phyloP scores from a whole-genome alignment of 2,113 vertebrate genomes.

The Spermophilus dauricus region DNA sequence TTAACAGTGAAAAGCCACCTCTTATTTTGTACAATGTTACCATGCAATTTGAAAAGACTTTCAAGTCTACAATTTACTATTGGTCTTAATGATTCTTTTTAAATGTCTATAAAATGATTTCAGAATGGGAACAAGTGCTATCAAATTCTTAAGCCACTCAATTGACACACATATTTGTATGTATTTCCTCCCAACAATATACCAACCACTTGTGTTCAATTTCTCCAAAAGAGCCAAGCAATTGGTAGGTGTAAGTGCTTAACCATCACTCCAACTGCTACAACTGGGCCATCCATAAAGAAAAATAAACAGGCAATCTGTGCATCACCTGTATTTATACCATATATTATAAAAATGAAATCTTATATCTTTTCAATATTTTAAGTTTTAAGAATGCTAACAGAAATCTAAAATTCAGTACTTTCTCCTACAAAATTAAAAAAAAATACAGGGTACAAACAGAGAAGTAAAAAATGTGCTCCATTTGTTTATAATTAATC shows the following conservation, averaged over 20 bases:
- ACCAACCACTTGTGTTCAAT: background rate
- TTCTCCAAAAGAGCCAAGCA: background rate
- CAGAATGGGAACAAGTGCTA: background rate
- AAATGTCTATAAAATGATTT: slow-evolving; percentile 18
- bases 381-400: background rate
- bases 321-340: background rate
- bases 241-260: slow-evolving; percentile 18
- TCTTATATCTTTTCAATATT: background rate
- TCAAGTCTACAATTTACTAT: slow-evolving; percentile 10
- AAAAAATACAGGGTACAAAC: background rate
- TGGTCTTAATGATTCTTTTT: slow-evolving; percentile 35
- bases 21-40: background rate
- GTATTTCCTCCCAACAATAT: background rate
- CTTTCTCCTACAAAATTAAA: background rate
- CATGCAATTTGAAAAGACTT: background rate
- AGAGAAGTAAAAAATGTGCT: too few relatives aligned
- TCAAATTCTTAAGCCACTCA: background rate
- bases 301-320: background rate
- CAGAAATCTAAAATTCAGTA: background rate
- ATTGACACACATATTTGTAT: background rate
- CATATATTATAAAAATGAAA: background rate
- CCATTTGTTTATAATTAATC: too few relatives aligned
- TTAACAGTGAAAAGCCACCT: background rate
- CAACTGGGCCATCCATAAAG: background rate
- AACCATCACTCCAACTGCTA: background rate